Percentiles rank a stretch among this genome's conserved stretches.
phyloP scores from a whole-genome alignment of 1,140 invertebrate species.

The Papilio dardanus region DNA sequence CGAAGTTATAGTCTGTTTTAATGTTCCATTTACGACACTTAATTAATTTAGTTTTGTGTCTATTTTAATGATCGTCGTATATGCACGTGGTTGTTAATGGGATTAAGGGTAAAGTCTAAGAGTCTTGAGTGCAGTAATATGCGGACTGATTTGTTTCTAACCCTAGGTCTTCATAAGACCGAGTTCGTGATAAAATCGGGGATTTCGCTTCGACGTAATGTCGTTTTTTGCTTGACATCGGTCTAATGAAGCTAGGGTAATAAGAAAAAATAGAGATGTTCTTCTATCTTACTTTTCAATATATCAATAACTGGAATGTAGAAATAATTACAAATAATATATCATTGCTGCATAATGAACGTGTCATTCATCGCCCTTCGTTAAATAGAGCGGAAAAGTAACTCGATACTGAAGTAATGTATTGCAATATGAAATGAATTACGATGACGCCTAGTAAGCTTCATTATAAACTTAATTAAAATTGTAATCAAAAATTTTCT shows the following conservation, averaged over 20 bases:
- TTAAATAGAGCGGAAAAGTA: slow-evolving; percentile 23
- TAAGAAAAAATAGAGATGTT: too few relatives aligned
- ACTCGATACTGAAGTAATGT: slow-evolving; percentile 6
- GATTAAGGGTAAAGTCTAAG: background rate
- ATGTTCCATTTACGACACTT: slow-evolving; percentile 4
- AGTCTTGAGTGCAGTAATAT: too few relatives aligned
- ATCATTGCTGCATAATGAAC: slow-evolving; percentile 5
- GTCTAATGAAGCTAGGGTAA: too few relatives aligned
- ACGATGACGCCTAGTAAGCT: background rate
- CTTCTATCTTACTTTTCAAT: too few relatives aligned
- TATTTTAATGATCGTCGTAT: background rate
- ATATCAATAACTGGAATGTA: too few relatives aligned
- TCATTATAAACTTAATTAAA: background rate
- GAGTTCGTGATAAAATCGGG: too few relatives aligned
- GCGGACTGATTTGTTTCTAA: too few relatives aligned
- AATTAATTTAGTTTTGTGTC: slow-evolving; percentile 10
- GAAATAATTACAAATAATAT: slow-evolving; percentile 2
- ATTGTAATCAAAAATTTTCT: background rate
- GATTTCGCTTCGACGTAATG: too few relatives aligned
- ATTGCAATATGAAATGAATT: slow-evolving; percentile 10
- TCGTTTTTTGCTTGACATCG: too few relatives aligned
- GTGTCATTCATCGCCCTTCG: slow-evolving; percentile 22
- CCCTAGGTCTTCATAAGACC: too few relatives aligned
- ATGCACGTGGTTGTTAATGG: background rate
- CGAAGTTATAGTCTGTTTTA: background rate